Conservation (phyloP, 2,888 invertebrate genomes). For the Cordilura impudica region DNA sequence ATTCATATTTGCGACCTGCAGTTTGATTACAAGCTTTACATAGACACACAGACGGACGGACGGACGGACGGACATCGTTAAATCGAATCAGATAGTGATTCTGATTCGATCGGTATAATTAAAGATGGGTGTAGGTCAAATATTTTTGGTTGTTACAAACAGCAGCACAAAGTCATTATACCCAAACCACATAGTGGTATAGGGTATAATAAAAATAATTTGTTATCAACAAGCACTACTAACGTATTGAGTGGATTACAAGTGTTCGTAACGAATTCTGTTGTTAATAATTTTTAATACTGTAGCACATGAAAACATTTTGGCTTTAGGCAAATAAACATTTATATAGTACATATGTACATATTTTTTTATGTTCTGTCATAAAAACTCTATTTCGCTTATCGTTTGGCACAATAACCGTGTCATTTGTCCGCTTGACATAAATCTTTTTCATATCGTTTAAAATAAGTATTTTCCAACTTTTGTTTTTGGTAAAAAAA, state of each 20-base stretch:
- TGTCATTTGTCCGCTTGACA: slow-evolving; percentile 37
- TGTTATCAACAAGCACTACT: not conserved
- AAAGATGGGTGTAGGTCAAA: too few relatives aligned
- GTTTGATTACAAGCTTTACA: too few relatives aligned
- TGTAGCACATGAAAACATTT: not conserved
- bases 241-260: not conserved
- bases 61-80: too few relatives aligned
- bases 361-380: not conserved
- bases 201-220: slow-evolving; percentile 1
- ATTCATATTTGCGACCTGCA: too few relatives aligned
- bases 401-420: slow-evolving; percentile 41
- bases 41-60: too few relatives aligned
- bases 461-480: slow-evolving; percentile 16
- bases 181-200: too few relatives aligned
- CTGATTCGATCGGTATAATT: too few relatives aligned
- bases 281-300: not conserved
- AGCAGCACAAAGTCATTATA: too few relatives aligned
- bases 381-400: not conserved
- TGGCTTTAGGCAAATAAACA: slow-evolving; percentile 20
- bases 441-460: slow-evolving; percentile 3
- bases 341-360: not conserved
- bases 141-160: too few relatives aligned
- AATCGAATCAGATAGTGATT: too few relatives aligned
- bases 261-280: not conserved
- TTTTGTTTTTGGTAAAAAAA: not conserved